Base-by-base conservation (phyloP, 1,140 invertebrate genomes). In the Aethina tumida region DNA sequence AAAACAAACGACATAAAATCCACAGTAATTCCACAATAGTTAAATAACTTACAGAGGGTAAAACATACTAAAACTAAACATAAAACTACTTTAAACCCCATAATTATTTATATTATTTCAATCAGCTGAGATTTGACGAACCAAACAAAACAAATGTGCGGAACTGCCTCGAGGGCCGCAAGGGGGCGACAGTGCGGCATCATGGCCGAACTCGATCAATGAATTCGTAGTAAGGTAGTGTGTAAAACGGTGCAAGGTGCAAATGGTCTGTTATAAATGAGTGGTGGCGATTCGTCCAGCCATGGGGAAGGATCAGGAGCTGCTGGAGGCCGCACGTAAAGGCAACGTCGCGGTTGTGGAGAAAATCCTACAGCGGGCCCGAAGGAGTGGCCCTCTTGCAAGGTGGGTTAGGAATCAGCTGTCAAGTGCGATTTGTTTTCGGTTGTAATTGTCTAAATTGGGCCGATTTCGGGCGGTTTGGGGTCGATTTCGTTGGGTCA, bases 251-350 rank as follows among this genome's bases (percentile, higher is more conserved):
- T 57, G 50, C 50, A 52, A 50, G 49, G 71, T 68, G 71, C n/a
- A 66, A 69, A 70, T 68, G 62, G 47, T 69, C 66, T 67, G 63
- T 67, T 55, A 48, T 57, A 61, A 59, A 62, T 60, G 59, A 49
- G 55, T 56, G 56, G 59, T 56, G 43, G n/a, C n/a, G n/a, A 33
- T 35, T 25, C 22, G 8, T 24, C 21, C 47, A 43, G 56, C 47
- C 59, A 90, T 97, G 89, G 91, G 90, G 59, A 93, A 92, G 70
- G 91, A 95, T 65, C 86, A 93, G 65, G 91, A 96, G 69, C 75
- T 97, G 65, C 74, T 97, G 62, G 90, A 96, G 61, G 93, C 90
- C 53, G 89, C 90, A 47, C 77, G 91, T 55, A 89, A 80, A 67
- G 93, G 91, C 59, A 90, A 94, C 67, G 74, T 82, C 52, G 69